Percentiles rank a stretch among this genome's conserved stretches.
phyloP scores from a whole-genome alignment of 2,797 vertebrate genomes.

The Argya squamiceps region DNA sequence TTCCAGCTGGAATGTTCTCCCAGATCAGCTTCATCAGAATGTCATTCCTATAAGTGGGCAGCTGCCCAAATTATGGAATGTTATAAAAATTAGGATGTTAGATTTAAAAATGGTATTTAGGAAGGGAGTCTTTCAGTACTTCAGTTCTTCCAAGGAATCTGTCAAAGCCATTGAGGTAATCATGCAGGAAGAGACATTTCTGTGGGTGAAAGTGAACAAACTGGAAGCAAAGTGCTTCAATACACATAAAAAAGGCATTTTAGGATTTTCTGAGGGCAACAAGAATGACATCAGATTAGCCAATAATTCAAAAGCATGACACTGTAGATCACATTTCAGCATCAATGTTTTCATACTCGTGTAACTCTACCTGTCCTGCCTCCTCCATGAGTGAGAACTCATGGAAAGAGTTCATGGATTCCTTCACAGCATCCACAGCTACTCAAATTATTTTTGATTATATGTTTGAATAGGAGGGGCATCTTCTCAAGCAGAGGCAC shows the following conservation, averaged over 20 bases:
- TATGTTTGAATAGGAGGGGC: neutral
- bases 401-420: neutral
- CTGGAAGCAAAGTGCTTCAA: neutral
- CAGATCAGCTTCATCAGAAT: neutral
- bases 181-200: neutral
- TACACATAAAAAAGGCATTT: neutral
- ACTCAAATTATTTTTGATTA: neutral
- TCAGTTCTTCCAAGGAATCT: neutral
- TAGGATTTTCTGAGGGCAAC: neutral
- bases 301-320: neutral
- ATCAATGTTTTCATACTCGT: neutral
- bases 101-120: neutral
- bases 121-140: neutral
- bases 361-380: neutral
- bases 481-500: neutral
- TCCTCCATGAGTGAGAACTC: neutral
- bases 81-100: neutral
- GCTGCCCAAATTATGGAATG: neutral
- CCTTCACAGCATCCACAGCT: neutral
- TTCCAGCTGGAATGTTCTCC: neutral
- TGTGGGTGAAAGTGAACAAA: neutral
- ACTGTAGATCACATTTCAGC: neutral
- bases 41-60: neutral
- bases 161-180: neutral
- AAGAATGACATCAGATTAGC: neutral